Base-by-base conservation (phyloP, 2,113 vertebrate genomes). In the Triplophysa tibetana region DNA sequence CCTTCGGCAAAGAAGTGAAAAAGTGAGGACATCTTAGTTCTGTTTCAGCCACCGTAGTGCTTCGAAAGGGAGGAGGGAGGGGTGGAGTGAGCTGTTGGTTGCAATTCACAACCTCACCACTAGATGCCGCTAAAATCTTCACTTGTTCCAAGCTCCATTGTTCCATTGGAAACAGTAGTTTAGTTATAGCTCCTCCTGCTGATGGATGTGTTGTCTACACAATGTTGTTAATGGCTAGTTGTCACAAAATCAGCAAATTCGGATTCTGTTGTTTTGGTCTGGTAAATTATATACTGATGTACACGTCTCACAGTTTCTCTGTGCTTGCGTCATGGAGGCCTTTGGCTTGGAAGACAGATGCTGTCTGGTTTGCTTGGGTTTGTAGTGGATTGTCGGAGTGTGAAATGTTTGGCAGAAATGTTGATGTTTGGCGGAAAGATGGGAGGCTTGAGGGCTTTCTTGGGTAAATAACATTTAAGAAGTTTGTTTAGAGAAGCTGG, bases 271-370 rank as follows among this genome's bases (percentile, higher is more conserved):
- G n/a, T 70, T 77, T 82, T 77, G 29, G 65, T 80, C 72, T 80
- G 54, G 66, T 72, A 43, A 68, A 76, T 83, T 72, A 80, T 72
- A 12, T 45, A 80, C 54, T 76, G 54, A 77, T 56, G 52, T 54
- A 19, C 52, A n/a, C 52, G 3, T 19, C 52, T 7, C 52, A 54
- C 52, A 54, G 17, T 56, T 17, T 19, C 14, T 56, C 8, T n/a
- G 16, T 19, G 33, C 33, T 56, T 17, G 52, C n/a, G 52, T 8
- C 7, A 19, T 17, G 7, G 7, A 56, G 7, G 52, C 52, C 17
- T 56, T 17, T 54, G 50, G 16, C 14, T 17, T 17, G 4, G 13
- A 3, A 10, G 16, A 21, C 19, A 21, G 54, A 58, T 58, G 19
- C 54, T 58, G n/a, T 58, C 19, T 58, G 54, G 54, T 9, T n/a